Evolutionary conservation across 2,797 vertebrate genomes (phyloP).

Genomic region (Lophius americanus): DNA sequence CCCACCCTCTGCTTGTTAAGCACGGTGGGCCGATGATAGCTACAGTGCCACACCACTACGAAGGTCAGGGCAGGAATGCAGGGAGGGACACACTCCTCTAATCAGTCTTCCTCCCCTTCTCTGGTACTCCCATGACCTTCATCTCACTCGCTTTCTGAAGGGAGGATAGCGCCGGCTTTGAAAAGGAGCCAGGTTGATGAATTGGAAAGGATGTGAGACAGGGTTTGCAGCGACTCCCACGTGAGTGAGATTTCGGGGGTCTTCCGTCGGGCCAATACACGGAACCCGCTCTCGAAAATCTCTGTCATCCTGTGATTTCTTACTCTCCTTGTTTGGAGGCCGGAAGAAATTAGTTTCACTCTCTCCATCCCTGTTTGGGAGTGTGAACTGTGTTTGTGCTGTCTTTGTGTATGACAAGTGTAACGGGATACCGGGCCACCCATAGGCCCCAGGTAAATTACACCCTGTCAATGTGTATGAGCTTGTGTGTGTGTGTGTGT

Average conservation of each 20-base stretch:
- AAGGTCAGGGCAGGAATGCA: conserved; percentile 75
- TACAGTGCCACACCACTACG: conserved; percentile 52
- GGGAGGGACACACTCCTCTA: conserved; percentile 68
- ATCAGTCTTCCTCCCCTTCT: conserved; percentile 65
- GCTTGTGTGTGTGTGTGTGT: conserved; percentile 37
- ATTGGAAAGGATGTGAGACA: conserved; percentile 70
- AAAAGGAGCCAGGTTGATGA: conserved; percentile 72
- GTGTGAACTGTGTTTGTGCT: conserved; percentile 67
- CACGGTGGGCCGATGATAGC: conserved; percentile 70
- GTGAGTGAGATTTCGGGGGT: conserved; percentile 48
- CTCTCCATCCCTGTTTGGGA: conserved; percentile 46
- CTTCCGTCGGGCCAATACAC: conserved; percentile 35
- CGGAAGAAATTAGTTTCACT: conserved; percentile 66
- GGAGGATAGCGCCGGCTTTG: conserved; percentile 55
- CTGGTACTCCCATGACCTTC: conserved; percentile 63
- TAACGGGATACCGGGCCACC: conserved; percentile 76
- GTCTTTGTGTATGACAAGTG: conserved; percentile 71
- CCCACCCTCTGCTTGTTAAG: conserved; percentile 50
- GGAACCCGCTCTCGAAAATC: conserved; percentile 34
- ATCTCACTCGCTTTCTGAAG: conserved; percentile 36
- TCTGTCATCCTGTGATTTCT: conserved; percentile 66
- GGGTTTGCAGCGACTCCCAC: conserved; percentile 67
- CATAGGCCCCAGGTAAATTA: conserved; percentile 79
- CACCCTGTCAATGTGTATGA: conserved; percentile 61
- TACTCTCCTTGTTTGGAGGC: conserved; percentile 37